Percentiles rank a stretch among this genome's conserved stretches.
phyloP scores from a whole-genome alignment of 1,140 invertebrate species.

The Bombus terrestris region DNA sequence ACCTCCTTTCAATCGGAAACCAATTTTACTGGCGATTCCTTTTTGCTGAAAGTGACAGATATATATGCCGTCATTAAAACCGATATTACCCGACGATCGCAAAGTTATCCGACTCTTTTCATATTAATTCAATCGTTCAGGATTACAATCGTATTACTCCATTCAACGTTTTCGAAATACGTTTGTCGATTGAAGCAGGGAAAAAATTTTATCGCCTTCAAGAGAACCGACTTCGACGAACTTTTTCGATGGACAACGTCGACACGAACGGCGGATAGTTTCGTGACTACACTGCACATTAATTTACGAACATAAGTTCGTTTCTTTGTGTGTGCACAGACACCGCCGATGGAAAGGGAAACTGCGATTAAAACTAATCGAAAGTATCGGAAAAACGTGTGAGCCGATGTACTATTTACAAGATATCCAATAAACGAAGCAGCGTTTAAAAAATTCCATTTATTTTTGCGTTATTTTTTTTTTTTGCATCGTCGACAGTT shows the following conservation, averaged over 20 bases:
- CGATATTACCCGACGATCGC: neutral
- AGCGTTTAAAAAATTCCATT: constrained; percentile 6
- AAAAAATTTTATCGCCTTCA: neutral
- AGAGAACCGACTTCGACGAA: neutral
- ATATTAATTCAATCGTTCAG: constrained; percentile 29
- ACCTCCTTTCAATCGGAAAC: neutral
- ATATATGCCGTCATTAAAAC: neutral
- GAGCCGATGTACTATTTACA: neutral
- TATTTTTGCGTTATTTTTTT: neutral
- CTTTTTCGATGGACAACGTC: neutral
- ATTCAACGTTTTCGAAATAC: neutral
- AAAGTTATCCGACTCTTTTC: neutral
- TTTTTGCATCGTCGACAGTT: neutral
- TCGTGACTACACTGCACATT: neutral
- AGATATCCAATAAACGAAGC: neutral
- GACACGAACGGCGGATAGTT: neutral
- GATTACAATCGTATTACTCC: neutral
- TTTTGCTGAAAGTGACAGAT: neutral
- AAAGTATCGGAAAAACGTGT: neutral
- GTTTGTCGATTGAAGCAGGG: neutral
- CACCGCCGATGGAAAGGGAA: neutral
- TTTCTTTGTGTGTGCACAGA: neutral
- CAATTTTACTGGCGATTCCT: neutral
- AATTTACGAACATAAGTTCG: neutral
- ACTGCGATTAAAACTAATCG: constrained; percentile 1